A percentile compares a stretch with the other conserved stretches of the same genome.
These are phyloP conservation scores for Pseudochirops cupreus DNA, from an alignment of 2,797 vertebrate species.

Conservation along the genomic window DNA sequence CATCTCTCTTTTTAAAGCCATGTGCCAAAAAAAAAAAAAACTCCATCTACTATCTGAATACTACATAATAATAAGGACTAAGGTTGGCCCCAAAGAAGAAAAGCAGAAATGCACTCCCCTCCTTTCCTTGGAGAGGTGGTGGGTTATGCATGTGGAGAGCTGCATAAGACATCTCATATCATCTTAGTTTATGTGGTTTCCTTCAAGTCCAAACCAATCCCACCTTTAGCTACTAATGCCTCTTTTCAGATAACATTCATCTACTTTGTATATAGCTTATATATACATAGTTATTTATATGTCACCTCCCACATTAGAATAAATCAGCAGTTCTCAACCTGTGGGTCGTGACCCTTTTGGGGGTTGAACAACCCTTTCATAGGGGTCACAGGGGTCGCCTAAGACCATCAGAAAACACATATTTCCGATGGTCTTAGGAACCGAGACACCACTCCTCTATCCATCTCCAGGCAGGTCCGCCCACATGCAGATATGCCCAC, in stretches of 20 bases:
- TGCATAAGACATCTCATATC: background rate
- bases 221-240: background rate
- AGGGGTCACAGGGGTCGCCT: no score
- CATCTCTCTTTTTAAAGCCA: background rate
- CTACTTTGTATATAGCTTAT: background rate
- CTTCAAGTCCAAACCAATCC: background rate
- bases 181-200: background rate
- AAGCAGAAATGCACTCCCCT: background rate
- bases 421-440: no score
- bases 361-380: no score
- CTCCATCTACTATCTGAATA: background rate
- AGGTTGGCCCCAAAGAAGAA: background rate
- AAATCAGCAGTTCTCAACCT: no score
- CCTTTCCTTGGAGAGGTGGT: background rate
- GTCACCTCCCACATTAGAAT: background rate
- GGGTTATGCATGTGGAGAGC: background rate
- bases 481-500: no score
- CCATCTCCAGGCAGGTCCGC: no score
- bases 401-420: no score
- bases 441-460: no score
- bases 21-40: background rate
- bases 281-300: background rate
- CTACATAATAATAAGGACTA: background rate
- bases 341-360: no score
- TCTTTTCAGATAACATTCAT: background rate